phyloP scores from a whole-genome alignment of 1,140 invertebrate genomes.

The Saccostrea cuccullata region DNA sequence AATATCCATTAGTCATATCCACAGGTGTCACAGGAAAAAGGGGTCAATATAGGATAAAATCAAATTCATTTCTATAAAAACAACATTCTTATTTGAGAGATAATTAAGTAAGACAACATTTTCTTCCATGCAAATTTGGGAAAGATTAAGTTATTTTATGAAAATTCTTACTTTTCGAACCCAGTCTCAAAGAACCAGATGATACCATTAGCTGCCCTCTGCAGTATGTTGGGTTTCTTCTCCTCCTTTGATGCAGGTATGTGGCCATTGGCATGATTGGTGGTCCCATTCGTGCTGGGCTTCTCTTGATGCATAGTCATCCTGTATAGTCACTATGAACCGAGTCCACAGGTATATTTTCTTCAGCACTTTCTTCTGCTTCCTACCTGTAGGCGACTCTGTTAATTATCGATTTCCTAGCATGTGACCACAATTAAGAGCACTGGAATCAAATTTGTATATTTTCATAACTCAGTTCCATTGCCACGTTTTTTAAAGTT shows the following conservation, averaged over 20 bases:
- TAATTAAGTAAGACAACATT: too few species aligned
- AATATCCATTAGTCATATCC: too few species aligned
- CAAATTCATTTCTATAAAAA: too few species aligned
- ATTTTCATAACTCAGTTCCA: not conserved
- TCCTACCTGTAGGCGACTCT: not conserved
- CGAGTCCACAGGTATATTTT: not conserved
- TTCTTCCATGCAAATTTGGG: too few species aligned
- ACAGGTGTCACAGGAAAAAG: too few species aligned
- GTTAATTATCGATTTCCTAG: not conserved
- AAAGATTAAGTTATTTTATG: too few species aligned
- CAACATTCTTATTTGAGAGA: too few species aligned
- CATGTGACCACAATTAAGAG: not conserved
- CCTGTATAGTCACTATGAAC: not conserved
- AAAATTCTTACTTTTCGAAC: slow-evolving; percentile 49
- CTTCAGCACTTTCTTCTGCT: not conserved
- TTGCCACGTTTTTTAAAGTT: not conserved
- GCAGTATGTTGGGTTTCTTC: slow-evolving; percentile 26
- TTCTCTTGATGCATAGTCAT: not conserved
- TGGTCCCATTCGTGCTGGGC: not conserved
- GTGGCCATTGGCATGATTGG: not conserved
- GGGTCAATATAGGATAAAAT: too few species aligned
- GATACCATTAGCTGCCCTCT: slow-evolving; percentile 48
- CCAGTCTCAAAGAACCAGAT: slow-evolving; percentile 44
- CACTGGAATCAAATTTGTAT: not conserved
- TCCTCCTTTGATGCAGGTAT: not conserved